Percentiles rank a stretch among this genome's conserved stretches.
These are phyloP conservation scores for Cossypha polioptera DNA, from an alignment of 2,797 vertebrate genomes.

Conservation along the genomic window DNA sequence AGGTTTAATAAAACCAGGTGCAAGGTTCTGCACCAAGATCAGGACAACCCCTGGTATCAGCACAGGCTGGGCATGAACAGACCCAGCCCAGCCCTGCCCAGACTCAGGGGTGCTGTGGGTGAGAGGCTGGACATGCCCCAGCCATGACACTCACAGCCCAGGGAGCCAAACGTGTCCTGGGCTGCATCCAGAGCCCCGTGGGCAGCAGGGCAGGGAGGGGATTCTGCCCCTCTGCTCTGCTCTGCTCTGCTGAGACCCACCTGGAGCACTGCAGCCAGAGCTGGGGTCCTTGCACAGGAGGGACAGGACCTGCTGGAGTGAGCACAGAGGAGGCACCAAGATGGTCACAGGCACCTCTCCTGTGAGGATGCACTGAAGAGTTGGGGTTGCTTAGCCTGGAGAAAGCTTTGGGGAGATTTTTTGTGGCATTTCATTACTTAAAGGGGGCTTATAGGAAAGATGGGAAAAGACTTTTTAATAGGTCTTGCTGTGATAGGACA, in stretches of 20 bases:
- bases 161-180: not conserved
- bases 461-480: not conserved
- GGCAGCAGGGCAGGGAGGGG: not conserved
- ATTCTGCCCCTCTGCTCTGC: not conserved
- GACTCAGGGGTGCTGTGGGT: no score
- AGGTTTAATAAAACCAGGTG: no score
- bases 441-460: not conserved
- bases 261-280: not conserved
- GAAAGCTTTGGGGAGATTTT: not conserved
- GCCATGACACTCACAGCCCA: not conserved
- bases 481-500: not conserved
- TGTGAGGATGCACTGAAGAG: not conserved
- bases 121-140: no score
- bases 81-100: no score
- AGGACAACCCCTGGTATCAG: no score
- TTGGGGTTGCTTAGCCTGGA: not conserved
- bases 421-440: not conserved
- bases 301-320: fast-evolving
- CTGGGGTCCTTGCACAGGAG: not conserved
- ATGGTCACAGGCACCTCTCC: fast-evolving
- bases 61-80: no score
- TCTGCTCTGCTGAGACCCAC: not conserved
- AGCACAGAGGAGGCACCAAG: not conserved
- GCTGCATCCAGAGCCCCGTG: not conserved
- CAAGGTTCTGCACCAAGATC: no score